Conservation (phyloP, 2,797 vertebrate species). For the Hypotaenidia okinawae region DNA sequence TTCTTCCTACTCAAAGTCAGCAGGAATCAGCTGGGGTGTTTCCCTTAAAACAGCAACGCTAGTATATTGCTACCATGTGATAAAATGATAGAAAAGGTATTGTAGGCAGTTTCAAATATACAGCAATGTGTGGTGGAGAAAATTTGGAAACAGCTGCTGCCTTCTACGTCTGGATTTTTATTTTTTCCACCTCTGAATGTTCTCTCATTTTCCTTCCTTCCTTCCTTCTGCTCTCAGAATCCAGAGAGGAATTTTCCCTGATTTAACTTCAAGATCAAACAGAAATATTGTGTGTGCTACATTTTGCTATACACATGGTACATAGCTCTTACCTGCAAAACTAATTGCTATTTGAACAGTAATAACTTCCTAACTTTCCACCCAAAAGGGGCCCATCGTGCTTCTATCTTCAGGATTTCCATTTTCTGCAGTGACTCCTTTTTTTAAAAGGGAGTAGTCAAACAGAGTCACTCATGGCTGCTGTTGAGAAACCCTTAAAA, state of each 20-base stretch:
- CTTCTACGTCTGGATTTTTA: background rate
- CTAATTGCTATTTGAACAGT: background rate
- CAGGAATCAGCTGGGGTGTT: background rate
- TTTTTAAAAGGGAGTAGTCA: background rate
- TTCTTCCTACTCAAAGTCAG: background rate
- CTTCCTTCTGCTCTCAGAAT: background rate
- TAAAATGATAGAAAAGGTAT: background rate
- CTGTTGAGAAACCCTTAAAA: background rate
- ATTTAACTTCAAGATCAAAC: background rate
- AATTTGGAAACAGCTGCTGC: background rate
- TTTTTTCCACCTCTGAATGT: background rate
- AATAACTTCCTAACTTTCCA: background rate
- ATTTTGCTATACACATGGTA: background rate
- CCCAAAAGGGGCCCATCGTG: background rate
- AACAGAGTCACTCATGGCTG: background rate
- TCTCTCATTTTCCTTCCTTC: constrained; percentile 1
- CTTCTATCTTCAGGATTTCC: background rate
- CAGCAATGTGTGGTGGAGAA: constrained; percentile 11
- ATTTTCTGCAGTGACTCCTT: background rate
- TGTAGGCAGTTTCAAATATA: background rate
- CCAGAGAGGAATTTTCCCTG: background rate
- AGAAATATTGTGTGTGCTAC: background rate
- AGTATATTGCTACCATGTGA: background rate
- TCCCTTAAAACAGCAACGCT: background rate
- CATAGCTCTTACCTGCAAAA: background rate